Conservation (phyloP, 2,113 vertebrate species). For the Chloropsis hardwickii region DNA sequence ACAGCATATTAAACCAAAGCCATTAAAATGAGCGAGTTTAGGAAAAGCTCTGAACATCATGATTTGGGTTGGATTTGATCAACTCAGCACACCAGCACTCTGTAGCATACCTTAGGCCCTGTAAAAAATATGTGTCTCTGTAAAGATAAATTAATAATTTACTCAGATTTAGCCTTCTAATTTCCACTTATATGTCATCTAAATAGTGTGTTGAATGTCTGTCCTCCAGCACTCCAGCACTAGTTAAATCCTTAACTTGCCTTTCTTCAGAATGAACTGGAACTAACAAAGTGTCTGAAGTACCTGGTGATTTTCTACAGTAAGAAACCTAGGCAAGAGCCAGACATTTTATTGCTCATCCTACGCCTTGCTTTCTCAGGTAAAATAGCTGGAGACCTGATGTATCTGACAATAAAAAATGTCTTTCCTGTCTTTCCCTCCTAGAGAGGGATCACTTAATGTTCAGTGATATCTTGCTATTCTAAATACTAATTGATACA, state of each 20-base stretch:
- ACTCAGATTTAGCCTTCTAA: not conserved
- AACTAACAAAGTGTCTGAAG: not conserved
- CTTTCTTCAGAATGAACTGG: not conserved
- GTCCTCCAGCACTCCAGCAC: not conserved
- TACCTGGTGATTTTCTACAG: not conserved
- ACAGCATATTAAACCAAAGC: not conserved
- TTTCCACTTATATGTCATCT: not conserved
- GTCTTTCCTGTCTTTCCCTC: not conserved
- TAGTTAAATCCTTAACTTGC: not conserved
- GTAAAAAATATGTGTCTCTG: not conserved
- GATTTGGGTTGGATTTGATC: not conserved
- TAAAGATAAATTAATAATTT: not conserved
- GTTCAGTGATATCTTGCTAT: not conserved
- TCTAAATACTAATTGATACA: constrained; percentile 14
- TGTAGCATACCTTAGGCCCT: not conserved
- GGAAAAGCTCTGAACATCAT: not conserved
- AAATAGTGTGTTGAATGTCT: not conserved
- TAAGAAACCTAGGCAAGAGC: not conserved
- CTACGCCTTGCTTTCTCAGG: not conserved
- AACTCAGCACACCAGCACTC: not conserved
- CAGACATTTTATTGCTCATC: not conserved
- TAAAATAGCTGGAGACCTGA: not conserved
- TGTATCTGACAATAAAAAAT: not conserved
- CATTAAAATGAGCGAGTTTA: not conserved
- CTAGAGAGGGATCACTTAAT: not conserved